A percentile compares a stretch with the other conserved stretches of the same genome.
Conservation (phyloP, 2,113 vertebrate genomes). For the Brachyhypopomus gauderio region DNA sequence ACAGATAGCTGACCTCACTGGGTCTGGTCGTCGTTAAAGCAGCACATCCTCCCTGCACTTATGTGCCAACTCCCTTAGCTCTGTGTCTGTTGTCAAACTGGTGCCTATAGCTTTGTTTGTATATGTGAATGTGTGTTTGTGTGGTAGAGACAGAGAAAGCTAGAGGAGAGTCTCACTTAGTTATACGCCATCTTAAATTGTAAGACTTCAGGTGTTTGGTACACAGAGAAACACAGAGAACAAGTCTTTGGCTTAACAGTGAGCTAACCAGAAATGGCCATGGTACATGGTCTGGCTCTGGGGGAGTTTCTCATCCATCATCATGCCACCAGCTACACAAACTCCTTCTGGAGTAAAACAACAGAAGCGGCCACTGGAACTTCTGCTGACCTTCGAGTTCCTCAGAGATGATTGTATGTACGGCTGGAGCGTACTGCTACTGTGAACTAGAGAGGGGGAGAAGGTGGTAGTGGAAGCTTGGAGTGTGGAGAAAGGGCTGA, state of each 20-base stretch:
- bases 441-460: background rate
- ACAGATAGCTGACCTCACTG: constrained; percentile 59
- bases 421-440: background rate
- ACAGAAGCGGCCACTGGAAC: constrained; percentile 44
- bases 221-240: constrained; percentile 13
- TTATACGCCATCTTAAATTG: background rate
- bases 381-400: constrained; percentile 46
- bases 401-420: background rate
- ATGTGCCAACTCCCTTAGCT: constrained; percentile 19
- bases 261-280: constrained; percentile 60
- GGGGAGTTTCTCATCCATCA: constrained; percentile 65
- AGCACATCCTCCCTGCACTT: constrained; percentile 24
- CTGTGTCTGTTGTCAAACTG: constrained; percentile 22
- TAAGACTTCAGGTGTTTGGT: constrained; percentile 17
- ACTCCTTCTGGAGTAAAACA: constrained; percentile 45
- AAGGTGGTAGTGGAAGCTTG: background rate
- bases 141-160: constrained; percentile 51
- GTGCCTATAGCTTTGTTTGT: constrained; percentile 17
- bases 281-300: constrained; percentile 60
- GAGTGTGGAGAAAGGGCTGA: too few species aligned
- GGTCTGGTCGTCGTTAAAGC: constrained; percentile 71
- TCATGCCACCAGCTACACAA: constrained; percentile 62
- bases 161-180: constrained; percentile 40
- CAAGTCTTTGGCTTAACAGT: constrained; percentile 51
- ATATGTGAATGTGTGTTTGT: constrained; percentile 26